Conservation (phyloP, 2,888 invertebrate genomes). For the Drosophila austrosaltans region DNA sequence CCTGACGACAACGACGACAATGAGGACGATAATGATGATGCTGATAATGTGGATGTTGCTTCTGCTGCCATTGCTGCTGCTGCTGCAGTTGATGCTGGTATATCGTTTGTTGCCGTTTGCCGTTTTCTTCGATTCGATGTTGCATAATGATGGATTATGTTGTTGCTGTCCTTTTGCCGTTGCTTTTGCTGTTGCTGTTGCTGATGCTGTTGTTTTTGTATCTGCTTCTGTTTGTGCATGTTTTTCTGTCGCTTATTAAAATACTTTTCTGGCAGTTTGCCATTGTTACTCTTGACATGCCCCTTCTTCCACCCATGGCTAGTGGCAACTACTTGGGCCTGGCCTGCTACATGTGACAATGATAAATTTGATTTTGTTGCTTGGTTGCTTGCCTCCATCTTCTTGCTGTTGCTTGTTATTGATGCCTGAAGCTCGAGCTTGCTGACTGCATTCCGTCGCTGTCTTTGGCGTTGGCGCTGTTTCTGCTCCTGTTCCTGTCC, state of each 20-base stretch:
- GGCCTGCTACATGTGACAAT: constrained; percentile 76
- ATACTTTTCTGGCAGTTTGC: constrained; percentile 74
- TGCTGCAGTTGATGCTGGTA: constrained; percentile 53
- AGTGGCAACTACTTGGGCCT: constrained; percentile 47
- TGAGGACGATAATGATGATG: constrained; percentile 31
- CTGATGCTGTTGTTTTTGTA: neutral
- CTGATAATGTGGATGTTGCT: constrained; percentile 41
- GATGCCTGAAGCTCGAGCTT: constrained; percentile 53
- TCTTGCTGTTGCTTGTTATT: constrained; percentile 53
- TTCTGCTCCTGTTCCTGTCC: constrained; percentile 20
- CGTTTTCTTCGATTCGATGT: constrained; percentile 65
- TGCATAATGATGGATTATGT: constrained; percentile 80
- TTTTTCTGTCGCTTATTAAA: constrained; percentile 80
- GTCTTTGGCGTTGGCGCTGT: constrained; percentile 33
- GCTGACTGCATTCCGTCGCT: constrained; percentile 47
- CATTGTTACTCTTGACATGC: constrained; percentile 42
- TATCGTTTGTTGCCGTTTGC: constrained; percentile 62
- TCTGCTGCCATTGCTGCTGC: constrained; percentile 43
- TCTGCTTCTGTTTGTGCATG: constrained; percentile 68
- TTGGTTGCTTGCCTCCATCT: constrained; percentile 25
- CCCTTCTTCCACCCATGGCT: constrained; percentile 35
- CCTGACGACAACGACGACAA: constrained; percentile 15
- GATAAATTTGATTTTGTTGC: constrained; percentile 81
- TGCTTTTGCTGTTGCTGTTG: constrained; percentile 16
- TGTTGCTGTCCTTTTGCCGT: constrained; percentile 66